Conservation (phyloP, 2,113 vertebrate species). For the Saguinus midas region DNA sequence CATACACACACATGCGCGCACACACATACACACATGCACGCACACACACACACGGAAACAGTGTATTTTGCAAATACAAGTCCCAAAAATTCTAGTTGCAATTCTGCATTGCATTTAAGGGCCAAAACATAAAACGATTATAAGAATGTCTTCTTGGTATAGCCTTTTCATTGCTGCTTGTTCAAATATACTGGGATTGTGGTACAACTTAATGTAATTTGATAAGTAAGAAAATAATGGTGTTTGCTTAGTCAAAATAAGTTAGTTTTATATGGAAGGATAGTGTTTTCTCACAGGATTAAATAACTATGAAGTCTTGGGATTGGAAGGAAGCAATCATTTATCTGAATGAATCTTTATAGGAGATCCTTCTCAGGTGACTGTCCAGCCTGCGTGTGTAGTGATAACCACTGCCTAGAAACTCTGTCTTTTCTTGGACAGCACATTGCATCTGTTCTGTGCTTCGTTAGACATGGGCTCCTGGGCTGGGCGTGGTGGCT, state of each 20-base stretch:
- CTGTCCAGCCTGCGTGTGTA: neutral
- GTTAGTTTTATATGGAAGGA: neutral
- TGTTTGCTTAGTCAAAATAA: neutral
- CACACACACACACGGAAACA: neutral
- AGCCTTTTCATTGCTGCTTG: neutral
- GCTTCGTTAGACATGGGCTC: neutral
- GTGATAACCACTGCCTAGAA: neutral
- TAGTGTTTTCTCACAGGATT: neutral
- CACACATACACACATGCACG: too few relatives aligned
- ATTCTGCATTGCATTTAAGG: conserved; percentile 28
- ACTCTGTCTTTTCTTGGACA: neutral
- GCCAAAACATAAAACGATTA: neutral
- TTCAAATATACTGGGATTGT: neutral
- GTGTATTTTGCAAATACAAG: neutral
- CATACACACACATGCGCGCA: too few relatives aligned
- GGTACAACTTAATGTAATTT: neutral
- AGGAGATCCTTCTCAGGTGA: neutral
- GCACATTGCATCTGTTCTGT: neutral
- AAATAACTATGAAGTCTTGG: neutral
- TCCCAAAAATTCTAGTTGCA: neutral
- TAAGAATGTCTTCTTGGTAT: neutral
- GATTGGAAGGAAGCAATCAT: neutral
- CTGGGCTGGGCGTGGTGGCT: neutral
- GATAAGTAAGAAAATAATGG: neutral
- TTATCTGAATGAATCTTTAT: neutral